These are phyloP conservation scores for Chymomyza amoena DNA, from an alignment of 2,888 invertebrate genomes.

Conservation along the genomic window DNA sequence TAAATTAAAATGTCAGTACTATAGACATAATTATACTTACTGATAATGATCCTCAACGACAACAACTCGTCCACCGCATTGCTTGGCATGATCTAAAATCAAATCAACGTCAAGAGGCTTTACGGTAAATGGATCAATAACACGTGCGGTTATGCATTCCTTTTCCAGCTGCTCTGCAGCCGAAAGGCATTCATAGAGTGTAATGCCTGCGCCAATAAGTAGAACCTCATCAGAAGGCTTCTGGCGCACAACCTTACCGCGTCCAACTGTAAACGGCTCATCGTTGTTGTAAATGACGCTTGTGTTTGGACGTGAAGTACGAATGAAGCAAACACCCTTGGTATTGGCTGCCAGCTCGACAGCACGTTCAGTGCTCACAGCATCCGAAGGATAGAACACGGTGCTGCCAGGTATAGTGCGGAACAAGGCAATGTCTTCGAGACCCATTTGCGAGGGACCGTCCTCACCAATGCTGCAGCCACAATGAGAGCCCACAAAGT, in stretches of 20 bases:
- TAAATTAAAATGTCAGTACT: background rate
- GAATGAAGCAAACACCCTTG: slow-evolving; percentile 95
- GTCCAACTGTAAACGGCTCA: slow-evolving; percentile 88
- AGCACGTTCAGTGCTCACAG: slow-evolving; percentile 95
- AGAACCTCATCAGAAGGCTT: slow-evolving; percentile 89
- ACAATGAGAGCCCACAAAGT: slow-evolving; percentile 97
- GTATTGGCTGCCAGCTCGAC: slow-evolving; percentile 98
- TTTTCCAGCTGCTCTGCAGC: slow-evolving; percentile 88
- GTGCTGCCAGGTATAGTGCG: slow-evolving; percentile 91
- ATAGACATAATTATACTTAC: slow-evolving; percentile 82
- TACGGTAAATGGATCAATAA: slow-evolving; percentile 97
- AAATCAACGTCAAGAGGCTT: slow-evolving; percentile 94
- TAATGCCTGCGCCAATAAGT: slow-evolving; percentile 95
- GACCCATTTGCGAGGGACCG: slow-evolving; percentile 99
- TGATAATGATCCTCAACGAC: slow-evolving; percentile 99
- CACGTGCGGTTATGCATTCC: slow-evolving; percentile 86
- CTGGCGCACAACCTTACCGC: slow-evolving; percentile 88
- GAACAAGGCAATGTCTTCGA: slow-evolving; percentile 99
- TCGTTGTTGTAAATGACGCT: slow-evolving; percentile 91
- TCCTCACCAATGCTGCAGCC: slow-evolving; percentile 99
- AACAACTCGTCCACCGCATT: slow-evolving; percentile 89
- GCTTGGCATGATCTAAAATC: slow-evolving; percentile 87
- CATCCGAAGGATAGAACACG: slow-evolving; percentile 92
- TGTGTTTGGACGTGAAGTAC: slow-evolving; percentile 96
- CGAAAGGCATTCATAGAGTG: slow-evolving; percentile 92